These are phyloP conservation scores for Blastomussa wellsi DNA, from an alignment of 92 coral and sea anemone genomes.

Conservation along the genomic window DNA sequence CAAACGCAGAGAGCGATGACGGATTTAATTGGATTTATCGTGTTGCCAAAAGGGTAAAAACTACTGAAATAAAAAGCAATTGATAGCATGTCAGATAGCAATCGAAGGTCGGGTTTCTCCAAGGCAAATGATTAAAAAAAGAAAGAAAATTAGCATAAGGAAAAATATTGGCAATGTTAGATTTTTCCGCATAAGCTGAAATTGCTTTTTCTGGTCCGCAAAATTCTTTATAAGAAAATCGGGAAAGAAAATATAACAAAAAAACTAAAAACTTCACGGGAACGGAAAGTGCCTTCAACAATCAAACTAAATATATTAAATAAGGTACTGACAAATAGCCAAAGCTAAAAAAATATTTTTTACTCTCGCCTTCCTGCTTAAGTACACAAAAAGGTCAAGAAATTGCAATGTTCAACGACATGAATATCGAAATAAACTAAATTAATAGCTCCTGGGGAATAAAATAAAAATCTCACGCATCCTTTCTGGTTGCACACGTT, in stretches of 20 bases:
- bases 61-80: neutral
- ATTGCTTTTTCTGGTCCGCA: neutral
- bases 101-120: neutral
- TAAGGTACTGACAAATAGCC: neutral
- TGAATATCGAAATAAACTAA: neutral
- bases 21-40: neutral
- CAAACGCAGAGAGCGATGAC: neutral
- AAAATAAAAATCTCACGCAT: neutral
- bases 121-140: neutral
- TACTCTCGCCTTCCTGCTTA: neutral
- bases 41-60: neutral
- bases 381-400: neutral
- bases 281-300: slow-evolving; percentile 9
- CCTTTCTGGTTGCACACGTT: neutral
- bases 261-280: neutral
- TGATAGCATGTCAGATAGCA: neutral
- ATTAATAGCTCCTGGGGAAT: neutral
- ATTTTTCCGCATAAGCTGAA: neutral
- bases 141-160: slow-evolving; percentile 1
- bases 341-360: neutral
- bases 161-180: neutral
- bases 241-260: neutral
- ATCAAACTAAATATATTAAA: neutral
- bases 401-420: slow-evolving; percentile 4
- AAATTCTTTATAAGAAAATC: neutral